Evolutionary conservation across 2,797 vertebrate species (phyloP).

Genomic region (Enteromius trimaculatus): DNA sequence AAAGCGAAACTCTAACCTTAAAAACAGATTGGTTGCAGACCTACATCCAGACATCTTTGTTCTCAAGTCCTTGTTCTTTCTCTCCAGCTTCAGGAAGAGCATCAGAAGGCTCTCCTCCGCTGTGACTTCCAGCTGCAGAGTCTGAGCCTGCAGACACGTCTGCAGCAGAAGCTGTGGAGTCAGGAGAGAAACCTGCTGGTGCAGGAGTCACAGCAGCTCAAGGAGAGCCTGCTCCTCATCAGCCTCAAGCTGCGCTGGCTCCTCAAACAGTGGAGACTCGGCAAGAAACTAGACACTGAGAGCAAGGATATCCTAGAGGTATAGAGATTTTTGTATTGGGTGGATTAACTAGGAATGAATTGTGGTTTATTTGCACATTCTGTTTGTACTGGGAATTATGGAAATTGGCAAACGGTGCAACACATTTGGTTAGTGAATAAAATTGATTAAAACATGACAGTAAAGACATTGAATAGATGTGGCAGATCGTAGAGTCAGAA

Average conservation of each 20-base stretch:
- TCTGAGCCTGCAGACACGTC: slow-evolving; percentile 88
- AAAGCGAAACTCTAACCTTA: neutral
- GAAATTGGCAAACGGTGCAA: neutral
- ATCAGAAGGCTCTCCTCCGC: slow-evolving; percentile 90
- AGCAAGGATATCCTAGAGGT: slow-evolving; percentile 93
- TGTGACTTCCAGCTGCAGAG: slow-evolving; percentile 97
- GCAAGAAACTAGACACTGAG: slow-evolving; percentile 86
- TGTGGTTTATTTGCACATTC: neutral
- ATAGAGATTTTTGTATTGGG: slow-evolving; percentile 41
- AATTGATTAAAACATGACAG: neutral
- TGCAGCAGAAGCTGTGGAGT: slow-evolving; percentile 95
- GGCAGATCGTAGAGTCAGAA: neutral
- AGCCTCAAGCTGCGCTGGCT: slow-evolving; percentile 97
- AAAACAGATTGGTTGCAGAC: neutral
- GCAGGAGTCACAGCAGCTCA: slow-evolving; percentile 95
- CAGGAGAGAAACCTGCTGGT: slow-evolving; percentile 93
- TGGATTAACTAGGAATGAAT: neutral
- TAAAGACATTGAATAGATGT: neutral
- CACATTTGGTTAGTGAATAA: neutral
- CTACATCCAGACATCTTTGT: neutral
- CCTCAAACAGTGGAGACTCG: slow-evolving; percentile 93
- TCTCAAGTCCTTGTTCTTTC: slow-evolving; percentile 58
- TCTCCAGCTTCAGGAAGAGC: slow-evolving; percentile 89
- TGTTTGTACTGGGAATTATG: neutral
- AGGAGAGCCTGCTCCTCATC: slow-evolving; percentile 91